Conservation (phyloP, 2,888 invertebrate genomes). For the Pteria penguin region DNA sequence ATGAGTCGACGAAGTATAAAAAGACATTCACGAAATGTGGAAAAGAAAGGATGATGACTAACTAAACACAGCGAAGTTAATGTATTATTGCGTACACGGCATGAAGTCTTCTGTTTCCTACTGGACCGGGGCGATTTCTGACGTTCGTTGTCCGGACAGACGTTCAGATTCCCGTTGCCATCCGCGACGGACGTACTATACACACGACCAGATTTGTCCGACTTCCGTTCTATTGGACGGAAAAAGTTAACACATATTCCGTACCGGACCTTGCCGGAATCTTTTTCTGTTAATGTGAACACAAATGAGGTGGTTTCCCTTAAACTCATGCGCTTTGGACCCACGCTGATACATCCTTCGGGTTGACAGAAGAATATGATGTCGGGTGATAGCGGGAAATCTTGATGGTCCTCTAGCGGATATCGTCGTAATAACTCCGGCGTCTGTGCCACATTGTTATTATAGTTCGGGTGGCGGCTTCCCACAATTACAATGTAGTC, state of each 20-base stretch:
- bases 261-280: conserved; percentile 89
- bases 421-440: conserved; percentile 95
- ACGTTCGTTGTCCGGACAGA: conserved; percentile 59
- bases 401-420: conserved; percentile 96
- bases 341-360: conserved; percentile 94
- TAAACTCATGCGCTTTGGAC: conserved; percentile 85
- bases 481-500: conserved; percentile 99
- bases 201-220: conserved; percentile 60
- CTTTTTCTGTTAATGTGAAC: conserved; percentile 98
- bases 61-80: conserved; percentile 97
- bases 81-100: conserved; percentile 88
- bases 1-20: conserved; percentile 96
- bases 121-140: conserved; percentile 74
- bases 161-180: conserved; percentile 52
- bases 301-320: conserved; percentile 98
- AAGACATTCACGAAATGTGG: conserved; percentile 98
- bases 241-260: conserved; percentile 99
- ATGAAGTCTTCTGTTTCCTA: conserved; percentile 70
- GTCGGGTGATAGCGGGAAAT: conserved; percentile 97
- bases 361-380: conserved; percentile 99
- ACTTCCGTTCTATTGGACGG: conserved; percentile 85
- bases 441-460: conserved; percentile 84
- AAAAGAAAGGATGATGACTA: conserved; percentile 99
- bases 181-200: conserved; percentile 62
- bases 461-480: conserved; percentile 85